Base-by-base conservation (phyloP, 2,113 vertebrate genomes). In the Corythoichthys intestinalis region DNA sequence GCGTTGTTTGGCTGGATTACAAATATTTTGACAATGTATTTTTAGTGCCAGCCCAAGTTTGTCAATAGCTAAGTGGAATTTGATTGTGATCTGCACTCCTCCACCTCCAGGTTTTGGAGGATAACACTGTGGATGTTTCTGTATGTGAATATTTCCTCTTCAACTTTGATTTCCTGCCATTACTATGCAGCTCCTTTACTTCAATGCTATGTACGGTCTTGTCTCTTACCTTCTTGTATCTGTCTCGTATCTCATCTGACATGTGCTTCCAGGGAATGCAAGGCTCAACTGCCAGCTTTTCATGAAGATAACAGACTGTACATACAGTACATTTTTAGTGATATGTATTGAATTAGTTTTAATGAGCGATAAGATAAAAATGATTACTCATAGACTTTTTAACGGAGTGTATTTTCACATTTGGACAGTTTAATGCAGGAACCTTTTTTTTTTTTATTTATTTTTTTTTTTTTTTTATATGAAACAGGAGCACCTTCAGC, bases 121-220 rank as follows among this genome's bases (percentile, higher is more conserved):
- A 82, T 85, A 85, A 85, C 66, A 72, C 69, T 67, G 69, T 73
- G 84, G 85, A 72, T 89, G 84, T 91, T 89, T 86, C 78, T 75
- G 84, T 74, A 81, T 91, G 83, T 85, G 85, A 91, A 91, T 88
- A 48, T 80, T 67, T 77, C 80, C 71, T 85, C 83, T 88, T 89
- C 86, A 90, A 74, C 90, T 93, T 91, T 92, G 90, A 92, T 92
- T 92, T 81, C 80, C 83, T 85, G 89, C 91, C 91, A 87, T 90
- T 90, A 86, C 80, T 85, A 86, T 79, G 84, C 83, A 83, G 84
- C 78, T 75, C 89, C 86, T 90, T 91, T 91, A 89, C 90, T 91
- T 91, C 86, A 86, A 66, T 89, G 90, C 90, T 85, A 83, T 48
- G 81, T 81, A 78, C 82, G 77, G 75, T 80, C 86, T 87, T 91